Base-by-base conservation (phyloP, 2,888 invertebrate genomes). In the Rhyacophila evoluta region DNA sequence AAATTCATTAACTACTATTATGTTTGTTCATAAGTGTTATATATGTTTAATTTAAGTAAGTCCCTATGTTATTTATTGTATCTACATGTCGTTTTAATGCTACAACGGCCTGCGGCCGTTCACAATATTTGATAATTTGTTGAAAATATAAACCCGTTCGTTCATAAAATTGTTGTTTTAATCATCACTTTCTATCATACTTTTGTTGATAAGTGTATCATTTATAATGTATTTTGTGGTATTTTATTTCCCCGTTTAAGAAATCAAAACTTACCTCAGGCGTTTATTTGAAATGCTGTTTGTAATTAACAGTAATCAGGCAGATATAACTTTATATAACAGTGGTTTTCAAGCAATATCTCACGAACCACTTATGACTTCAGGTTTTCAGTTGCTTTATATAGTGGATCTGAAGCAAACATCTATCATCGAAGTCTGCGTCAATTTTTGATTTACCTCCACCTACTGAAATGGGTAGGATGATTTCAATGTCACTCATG, bases 111-210 rank as follows among this genome's bases (percentile, higher is more conserved):
- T 37, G 72, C 15, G 73, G 73, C 74, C 41, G 78, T 71, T 72
- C 33, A 75, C 77, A 77, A 79, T 81, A 79, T 75, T 77, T 81
- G 67, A 79, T 79, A 79, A 79, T 55, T 81, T 81, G 79, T 79
- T 81, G 73, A 79, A 81, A 81, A 81, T 39, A 39, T 79, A 79
- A 81, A 81, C 72, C 69, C 75, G 76, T 81, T 80, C 69, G 79
- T 81, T 81, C 67, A 78, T 74, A 81, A 76, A 27, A 73, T 68
- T 78, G 75, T 72, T 41, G 73, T 79, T 79, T 79, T 36, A 33
- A 55, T 73, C n/a, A n/a, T n/a, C 19, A 41, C 27, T 74, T 39
- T 41, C 69, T 70, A 69, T 74, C 69, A 72, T 37, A 71, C 29
- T 33, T 33, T 6, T 33, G 29, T 33, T 33, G 29, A n/a, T n/a